Percentiles rank a stretch among this genome's conserved stretches.
Conservation (phyloP, 1,140 invertebrate genomes). For the Cyphomyrmex costatus region DNA sequence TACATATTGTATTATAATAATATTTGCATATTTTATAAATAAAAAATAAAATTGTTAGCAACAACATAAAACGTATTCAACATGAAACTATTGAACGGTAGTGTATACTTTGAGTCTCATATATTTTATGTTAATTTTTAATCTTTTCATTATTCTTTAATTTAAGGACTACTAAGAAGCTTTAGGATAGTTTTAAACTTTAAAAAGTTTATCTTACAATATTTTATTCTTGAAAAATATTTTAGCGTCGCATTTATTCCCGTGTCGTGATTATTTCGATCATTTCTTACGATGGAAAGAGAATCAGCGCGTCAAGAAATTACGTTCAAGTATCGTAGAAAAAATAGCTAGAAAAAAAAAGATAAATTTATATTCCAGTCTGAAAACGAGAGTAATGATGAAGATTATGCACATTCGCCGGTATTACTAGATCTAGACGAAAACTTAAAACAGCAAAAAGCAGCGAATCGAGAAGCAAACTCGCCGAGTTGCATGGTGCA, state of each 20-base stretch:
- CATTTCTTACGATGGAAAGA: background rate
- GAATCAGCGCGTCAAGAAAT: background rate
- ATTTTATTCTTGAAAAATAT: background rate
- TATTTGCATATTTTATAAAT: too few species aligned
- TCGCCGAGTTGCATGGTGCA: slow-evolving; percentile 24
- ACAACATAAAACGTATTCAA: too few species aligned
- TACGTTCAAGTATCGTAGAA: background rate
- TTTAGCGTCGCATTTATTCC: background rate
- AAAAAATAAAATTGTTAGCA: too few species aligned
- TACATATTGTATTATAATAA: too few species aligned
- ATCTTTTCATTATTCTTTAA: background rate
- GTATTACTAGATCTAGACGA: slow-evolving; percentile 84
- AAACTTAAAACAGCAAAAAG: slow-evolving; percentile 82
- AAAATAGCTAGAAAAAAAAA: background rate
- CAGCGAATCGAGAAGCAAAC: slow-evolving; percentile 37
- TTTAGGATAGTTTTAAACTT: background rate
- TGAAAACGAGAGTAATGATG: slow-evolving; percentile 83
- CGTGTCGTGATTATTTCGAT: too few species aligned
- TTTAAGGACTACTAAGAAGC: background rate
- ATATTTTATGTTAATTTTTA: background rate
- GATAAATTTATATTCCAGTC: slow-evolving; percentile 74
- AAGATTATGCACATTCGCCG: slow-evolving; percentile 80
- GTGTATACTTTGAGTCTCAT: background rate
- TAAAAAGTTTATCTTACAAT: background rate
- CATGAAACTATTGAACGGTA: too few species aligned